phyloP scores from a whole-genome alignment of 64 coral and sea anemone species.

The Acropora tenuis region DNA sequence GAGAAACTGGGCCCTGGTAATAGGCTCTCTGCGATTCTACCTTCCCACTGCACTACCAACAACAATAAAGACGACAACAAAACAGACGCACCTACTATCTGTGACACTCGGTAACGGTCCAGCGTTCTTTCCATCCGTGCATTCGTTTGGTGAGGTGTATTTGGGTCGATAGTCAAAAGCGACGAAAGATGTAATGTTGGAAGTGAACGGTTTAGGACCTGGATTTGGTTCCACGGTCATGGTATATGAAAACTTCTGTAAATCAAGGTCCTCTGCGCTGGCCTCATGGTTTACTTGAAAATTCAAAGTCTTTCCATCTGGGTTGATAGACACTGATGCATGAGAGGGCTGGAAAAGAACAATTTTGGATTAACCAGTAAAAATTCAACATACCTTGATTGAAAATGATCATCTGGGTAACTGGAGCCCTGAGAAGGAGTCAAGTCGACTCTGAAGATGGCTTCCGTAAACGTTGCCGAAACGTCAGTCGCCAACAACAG shows the following conservation, averaged over 20 bases:
- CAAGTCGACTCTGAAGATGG: no score
- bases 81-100: constrained; percentile 23
- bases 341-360: constrained; percentile 64
- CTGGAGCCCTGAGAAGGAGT: no score
- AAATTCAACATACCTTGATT: no score
- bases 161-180: neutral
- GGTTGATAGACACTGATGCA: constrained; percentile 67
- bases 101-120: constrained; percentile 17
- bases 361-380: neutral
- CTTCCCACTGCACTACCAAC: neutral
- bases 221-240: constrained; percentile 34
- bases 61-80: neutral
- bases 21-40: no score
- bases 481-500: no score
- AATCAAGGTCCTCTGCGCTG: constrained; percentile 23
- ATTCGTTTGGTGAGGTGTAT: neutral
- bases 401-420: no score
- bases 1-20: no score
- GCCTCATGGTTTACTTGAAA: constrained; percentile 38
- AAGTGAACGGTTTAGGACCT: constrained; percentile 3
- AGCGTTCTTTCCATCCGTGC: neutral
- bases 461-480: no score
- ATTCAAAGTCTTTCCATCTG: constrained; percentile 64
- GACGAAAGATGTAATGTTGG: neutral
- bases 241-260: constrained; percentile 67